Evolutionary conservation across 2,797 vertebrate genomes (phyloP).

Genomic region (Luscinia luscinia): DNA sequence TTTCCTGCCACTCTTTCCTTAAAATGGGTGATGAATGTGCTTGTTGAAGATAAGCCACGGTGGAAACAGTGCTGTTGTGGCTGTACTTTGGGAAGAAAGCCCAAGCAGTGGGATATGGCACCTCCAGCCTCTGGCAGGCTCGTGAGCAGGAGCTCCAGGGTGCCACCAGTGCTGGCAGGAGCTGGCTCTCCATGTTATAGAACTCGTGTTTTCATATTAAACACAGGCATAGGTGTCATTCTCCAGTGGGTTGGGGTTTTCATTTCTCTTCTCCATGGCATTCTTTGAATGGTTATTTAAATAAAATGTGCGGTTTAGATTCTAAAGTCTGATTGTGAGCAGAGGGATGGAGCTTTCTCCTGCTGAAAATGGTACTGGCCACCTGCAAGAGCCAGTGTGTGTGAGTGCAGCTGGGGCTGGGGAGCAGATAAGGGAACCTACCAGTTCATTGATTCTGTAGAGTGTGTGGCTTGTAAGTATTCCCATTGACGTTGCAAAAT

Average conservation of each 20-base stretch:
- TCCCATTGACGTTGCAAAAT: background rate
- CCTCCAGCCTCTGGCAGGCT: background rate
- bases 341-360: conserved; percentile 16
- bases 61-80: background rate
- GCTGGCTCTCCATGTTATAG: background rate
- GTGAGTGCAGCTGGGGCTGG: conserved; percentile 8
- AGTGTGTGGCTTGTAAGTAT: background rate
- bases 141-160: background rate
- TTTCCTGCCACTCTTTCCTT: background rate
- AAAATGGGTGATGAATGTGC: background rate
- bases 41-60: background rate
- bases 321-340: background rate
- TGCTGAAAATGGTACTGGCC: background rate
- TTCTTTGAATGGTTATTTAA: conserved; percentile 28
- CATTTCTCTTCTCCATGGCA: background rate
- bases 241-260: background rate
- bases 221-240: conserved; percentile 3
- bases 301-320: conserved; percentile 29
- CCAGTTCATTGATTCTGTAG: background rate
- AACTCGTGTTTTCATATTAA: background rate
- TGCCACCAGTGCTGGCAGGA: background rate
- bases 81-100: background rate
- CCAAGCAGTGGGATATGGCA: background rate
- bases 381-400: background rate
- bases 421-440: fast-evolving